Evolutionary conservation across 35 echinoderm and acorn worm species (phyloP), one percentile per base, ranked within the genome.

Genomic region (Eucidaris tribuloides): DNA sequence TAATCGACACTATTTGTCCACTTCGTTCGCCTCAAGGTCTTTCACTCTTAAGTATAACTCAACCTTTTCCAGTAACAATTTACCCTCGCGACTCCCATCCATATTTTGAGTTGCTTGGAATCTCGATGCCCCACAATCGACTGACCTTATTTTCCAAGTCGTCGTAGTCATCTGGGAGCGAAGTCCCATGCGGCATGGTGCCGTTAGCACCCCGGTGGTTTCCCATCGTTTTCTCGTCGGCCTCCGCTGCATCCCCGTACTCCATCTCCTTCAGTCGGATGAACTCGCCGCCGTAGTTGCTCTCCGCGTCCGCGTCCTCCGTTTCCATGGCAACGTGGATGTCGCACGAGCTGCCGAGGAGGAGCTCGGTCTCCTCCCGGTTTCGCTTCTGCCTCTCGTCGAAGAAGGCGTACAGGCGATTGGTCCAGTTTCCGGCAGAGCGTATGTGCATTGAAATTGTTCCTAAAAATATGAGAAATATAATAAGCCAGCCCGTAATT

Each of bases 341-440:
- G 87, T 76, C 50, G 39, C 79, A 58, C 43, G 52, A 42, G 57
- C 68, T 84, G 79, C 81, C 70, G 23, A 54, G 58, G 45, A 59
- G 55, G 22, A 71, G 48, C 68, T 71, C 66, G 19, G 17, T 55
- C 38, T 81, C 58, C 42, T 92, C 74, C 15, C 82, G 71, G 65
- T 91, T 79, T 46, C 88, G 59, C 39, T 42, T 83, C 28, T 81
- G 71, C 43, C 84, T 82, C 43, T 87, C 86, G 33, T 99, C 96
- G 49, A 90, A 99, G 74, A 86, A 93, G 14, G 76, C 43, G 45
- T 99, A 93, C 15, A 99, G 83, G 27, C 86, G 79, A 37, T 88
- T 90, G 6, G 96, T 93, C 96, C 96, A 99, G 49, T 93, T 89
- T 46, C 96, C 96, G 44, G 80, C 91, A 15, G 96, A 99, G 6